Base-by-base conservation (phyloP, 1,140 invertebrate genomes). In the Phthorimaea operculella region DNA sequence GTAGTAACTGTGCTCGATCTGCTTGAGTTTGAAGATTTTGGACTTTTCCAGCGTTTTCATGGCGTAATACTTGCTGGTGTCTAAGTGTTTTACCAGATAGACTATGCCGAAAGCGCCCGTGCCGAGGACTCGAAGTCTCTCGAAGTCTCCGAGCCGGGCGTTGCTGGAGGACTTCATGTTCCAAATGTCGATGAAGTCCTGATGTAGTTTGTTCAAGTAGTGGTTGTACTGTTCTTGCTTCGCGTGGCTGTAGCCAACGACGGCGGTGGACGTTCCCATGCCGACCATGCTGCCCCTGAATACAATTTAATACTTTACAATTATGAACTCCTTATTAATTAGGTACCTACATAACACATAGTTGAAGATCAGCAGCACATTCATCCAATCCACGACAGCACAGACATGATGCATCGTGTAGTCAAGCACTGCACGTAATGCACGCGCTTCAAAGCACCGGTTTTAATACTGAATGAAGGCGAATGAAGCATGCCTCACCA, bases 31-130 rank as follows among this genome's bases (percentile, higher is more conserved):
- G 1, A 97, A 90, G 39, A 98, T 88, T 82, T 94, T 93, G 56
- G 90, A 89, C 81, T 98, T 98, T 65, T 94, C 92, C 68, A 98
- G 81, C 61, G 96, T 91, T 87, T 98, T 98, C 90, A 98, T 95
- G 0, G 96, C 96, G 74, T 92, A 96, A 67, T 88, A 94, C 66
- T 87, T 76, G 58, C 83, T 79, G 79, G 91, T 77, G 1, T 58
- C n/a, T 59, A 85, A 84, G 70, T 93, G 88, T 77, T 92, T 92
- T 7, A 93, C 92, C 21, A 98, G 87, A 83, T 94, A 90, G 0
- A 98, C 96, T 33, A 93, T 87, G 1, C 96, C 96, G 85, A 97
- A 98, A 0, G 94, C 94, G 8, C 96, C 96, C 0, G 93, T 94
- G 1, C 96, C 96, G 16, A 98, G 77, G 1, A 95, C 72, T 60